Base-by-base conservation (phyloP, 2,888 invertebrate species). In the Tenodera sinensis region DNA sequence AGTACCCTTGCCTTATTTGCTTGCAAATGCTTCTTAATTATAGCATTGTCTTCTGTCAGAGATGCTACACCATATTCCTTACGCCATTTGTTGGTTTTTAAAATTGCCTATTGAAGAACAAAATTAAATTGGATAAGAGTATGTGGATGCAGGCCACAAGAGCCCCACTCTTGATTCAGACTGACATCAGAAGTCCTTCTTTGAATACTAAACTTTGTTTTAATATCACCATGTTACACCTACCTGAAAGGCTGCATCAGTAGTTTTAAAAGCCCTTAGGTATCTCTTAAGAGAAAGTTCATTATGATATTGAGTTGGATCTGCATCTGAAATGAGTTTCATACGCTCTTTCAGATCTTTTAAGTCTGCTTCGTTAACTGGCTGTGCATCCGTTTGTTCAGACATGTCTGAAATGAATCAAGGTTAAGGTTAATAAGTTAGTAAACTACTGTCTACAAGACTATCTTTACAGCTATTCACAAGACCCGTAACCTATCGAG, bases 11-110 rank as follows among this genome's bases (percentile, higher is more conserved):
- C 96, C 92, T 96, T 97, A 89, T 94, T 95, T 12, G 92, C 92
- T 90, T 94, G 93, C 90, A 94, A 92, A 92, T 96, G 95, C 90
- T 94, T 95, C 91, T 95, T 95, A 14, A 95, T 93, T 28, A 93
- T 93, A 15, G 94, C 94, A 91, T 93, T 92, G 83, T 95, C 94
- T 89, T 94, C 93, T 42, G 93, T 94, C 81, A 97, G 93, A 15
- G 94, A 93, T 30, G 94, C 93, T 3, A 97, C 96, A 87, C 96
- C 96, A 93, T 96, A 97, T 91, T 97, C 96, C 87, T 94, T 94
- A 90, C 96, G 94, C 97, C 97, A 97, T 93, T 96, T 97, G 92
- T 97, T 97, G 85, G 97, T 97, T 94, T 97, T 97, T 90, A 97
- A 93, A 91, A 97, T 95, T 88, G 96, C 96, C 96, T 96, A 42